Conservation (phyloP, 2,888 invertebrate species). For the Leptopilina myrica region DNA sequence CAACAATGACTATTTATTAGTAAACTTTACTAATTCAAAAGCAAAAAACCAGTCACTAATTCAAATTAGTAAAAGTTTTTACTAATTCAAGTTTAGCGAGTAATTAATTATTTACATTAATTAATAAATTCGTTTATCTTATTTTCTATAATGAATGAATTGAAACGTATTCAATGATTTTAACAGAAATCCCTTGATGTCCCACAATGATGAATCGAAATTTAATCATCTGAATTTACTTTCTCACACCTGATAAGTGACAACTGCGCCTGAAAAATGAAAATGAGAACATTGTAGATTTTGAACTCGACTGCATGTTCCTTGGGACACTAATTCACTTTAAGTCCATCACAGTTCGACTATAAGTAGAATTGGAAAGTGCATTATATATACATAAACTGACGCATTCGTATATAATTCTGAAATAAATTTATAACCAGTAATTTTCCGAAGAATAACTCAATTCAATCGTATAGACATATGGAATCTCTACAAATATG, state of each 20-base stretch:
- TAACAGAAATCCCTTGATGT: no score
- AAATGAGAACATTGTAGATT: neutral
- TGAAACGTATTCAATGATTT: no score
- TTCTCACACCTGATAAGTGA: neutral
- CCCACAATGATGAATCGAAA: neutral
- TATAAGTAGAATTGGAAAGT: slow-evolving; percentile 8
- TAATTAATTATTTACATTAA: no score
- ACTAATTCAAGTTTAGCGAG: no score
- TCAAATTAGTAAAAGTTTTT: no score
- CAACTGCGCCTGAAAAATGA: no score
- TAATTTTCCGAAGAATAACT: neutral
- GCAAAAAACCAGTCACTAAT: no score
- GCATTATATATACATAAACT: neutral
- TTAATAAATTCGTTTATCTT: no score
- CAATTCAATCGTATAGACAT: neutral
- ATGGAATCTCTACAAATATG: no score
- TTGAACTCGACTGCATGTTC: neutral
- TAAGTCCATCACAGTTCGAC: neutral
- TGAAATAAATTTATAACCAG: neutral
- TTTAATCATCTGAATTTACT: neutral
- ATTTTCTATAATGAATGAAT: no score
- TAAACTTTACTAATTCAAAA: no score
- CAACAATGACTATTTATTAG: no score
- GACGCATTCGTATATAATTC: neutral
- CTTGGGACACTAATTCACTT: slow-evolving; percentile 1